These are phyloP conservation scores for Sicus ferrugineus DNA, from an alignment of 2,888 invertebrate genomes.

Conservation along the genomic window DNA sequence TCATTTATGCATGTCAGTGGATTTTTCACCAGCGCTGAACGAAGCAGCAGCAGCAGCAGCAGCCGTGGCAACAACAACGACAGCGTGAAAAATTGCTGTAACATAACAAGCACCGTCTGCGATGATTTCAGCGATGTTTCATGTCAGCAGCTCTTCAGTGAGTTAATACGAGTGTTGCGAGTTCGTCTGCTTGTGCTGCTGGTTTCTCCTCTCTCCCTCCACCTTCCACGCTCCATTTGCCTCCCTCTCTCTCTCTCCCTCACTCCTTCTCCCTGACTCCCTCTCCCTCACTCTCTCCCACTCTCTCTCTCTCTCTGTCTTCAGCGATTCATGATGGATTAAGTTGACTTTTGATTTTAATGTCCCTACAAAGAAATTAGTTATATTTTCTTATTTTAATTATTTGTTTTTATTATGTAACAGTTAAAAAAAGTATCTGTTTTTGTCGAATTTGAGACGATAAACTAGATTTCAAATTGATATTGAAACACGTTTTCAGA, in stretches of 20 bases:
- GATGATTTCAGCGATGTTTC: background rate
- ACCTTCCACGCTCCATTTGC: background rate
- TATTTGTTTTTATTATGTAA: too few relatives aligned
- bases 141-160: background rate
- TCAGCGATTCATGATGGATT: too few relatives aligned
- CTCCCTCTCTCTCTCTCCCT: background rate
- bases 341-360: too few relatives aligned
- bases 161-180: background rate
- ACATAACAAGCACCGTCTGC: background rate
- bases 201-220: background rate
- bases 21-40: background rate
- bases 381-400: too few relatives aligned
- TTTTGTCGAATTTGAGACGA: too few relatives aligned
- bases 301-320: background rate
- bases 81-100: background rate
- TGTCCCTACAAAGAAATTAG: too few relatives aligned
- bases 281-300: background rate
- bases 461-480: too few relatives aligned
- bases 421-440: too few relatives aligned
- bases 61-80: constrained; percentile 11
- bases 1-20: constrained; percentile 38
- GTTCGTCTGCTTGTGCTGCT: background rate
- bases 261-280: background rate
- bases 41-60: constrained; percentile 17
- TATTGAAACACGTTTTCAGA: too few relatives aligned